Evolutionary conservation across 2,888 invertebrate genomes (phyloP), one percentile per base, ranked within the genome.

Genomic region (Melangyna quadrimaculata): DNA sequence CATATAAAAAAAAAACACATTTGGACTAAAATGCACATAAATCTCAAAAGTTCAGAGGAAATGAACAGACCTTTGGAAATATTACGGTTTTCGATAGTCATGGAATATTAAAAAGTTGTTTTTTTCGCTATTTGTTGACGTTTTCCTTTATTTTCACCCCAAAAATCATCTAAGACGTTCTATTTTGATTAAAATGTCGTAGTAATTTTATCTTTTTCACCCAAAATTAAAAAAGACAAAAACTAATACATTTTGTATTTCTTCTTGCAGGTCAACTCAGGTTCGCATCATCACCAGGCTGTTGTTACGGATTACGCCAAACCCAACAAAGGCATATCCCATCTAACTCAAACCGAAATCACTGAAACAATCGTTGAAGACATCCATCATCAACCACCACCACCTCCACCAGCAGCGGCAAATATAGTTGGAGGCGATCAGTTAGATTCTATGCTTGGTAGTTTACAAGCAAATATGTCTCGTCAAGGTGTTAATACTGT

Each of bases 401-500:
- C 19, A 37, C 17, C 59, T 22, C 22, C 7, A 51, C 69, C 78
- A 55, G 12, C 55, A 10, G 24, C 70, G 53, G 45, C 43, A 61
- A 51, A 35, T 19, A 78, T 86, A 69, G 77, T 81, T 86, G 88
- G 84, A 77, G 87, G 88, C 59, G 94, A 94, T 91, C 93, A 92
- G 82, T 91, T 94, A 90, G 94, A 94, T 93, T 94, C 93, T 93
- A 92, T 92, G 92, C 92, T 92, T 89, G 92, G 92, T 80, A 92
- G 90, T 87, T 94, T 98, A 89, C 98, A 98, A 92, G 97, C 97
- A 92, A 98, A 99, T 94, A 98, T 99, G 98, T 98, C 96, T 93
- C 96, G 98, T 92, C 99, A 99, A 94, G 99, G 99, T 93, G 98
- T 99, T 88, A 98, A 96, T 92, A 99, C 99, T 87, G 98, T 98